These are phyloP conservation scores for Drosophila bifasciata DNA, from an alignment of 1,140 invertebrate species.

Conservation along the genomic window DNA sequence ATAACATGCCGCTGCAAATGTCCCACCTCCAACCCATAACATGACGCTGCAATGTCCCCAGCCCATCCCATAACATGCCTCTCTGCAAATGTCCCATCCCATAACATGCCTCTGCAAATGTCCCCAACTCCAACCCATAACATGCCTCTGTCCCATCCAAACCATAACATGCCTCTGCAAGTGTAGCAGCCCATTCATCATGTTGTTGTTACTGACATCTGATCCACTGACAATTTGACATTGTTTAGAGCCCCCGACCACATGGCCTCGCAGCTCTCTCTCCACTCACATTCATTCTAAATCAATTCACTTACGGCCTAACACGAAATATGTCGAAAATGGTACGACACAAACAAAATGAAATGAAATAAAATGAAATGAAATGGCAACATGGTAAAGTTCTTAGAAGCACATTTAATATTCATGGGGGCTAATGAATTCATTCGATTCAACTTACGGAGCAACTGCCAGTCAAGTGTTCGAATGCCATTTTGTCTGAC, in stretches of 20 bases:
- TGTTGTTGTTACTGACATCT: not conserved
- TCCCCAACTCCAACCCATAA: too few species aligned
- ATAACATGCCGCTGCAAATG: too few species aligned
- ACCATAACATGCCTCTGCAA: constrained; percentile 16
- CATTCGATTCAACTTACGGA: constrained; percentile 22
- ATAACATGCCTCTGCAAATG: too few species aligned
- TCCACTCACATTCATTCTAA: not conserved
- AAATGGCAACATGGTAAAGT: too few species aligned
- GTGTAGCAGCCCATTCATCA: constrained; percentile 4
- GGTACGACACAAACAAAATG: too few species aligned
- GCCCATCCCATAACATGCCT: constrained; percentile 10
- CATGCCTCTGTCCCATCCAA: too few species aligned
- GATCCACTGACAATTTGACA: constrained; percentile 35
- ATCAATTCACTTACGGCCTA: not conserved
- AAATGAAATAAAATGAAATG: too few species aligned
- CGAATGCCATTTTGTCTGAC: constrained; percentile 33
- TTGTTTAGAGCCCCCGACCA: constrained; percentile 10
- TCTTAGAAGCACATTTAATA: too few species aligned
- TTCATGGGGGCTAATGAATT: not conserved
- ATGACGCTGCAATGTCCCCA: too few species aligned
- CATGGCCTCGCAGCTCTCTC: not conserved
- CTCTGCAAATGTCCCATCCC: not conserved
- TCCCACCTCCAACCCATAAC: too few species aligned
- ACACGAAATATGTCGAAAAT: too few species aligned
- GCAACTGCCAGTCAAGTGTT: constrained; percentile 20